These are phyloP conservation scores for Dermatophagoides farinae DNA, from an alignment of 1,140 invertebrate species.

Conservation along the genomic window DNA sequence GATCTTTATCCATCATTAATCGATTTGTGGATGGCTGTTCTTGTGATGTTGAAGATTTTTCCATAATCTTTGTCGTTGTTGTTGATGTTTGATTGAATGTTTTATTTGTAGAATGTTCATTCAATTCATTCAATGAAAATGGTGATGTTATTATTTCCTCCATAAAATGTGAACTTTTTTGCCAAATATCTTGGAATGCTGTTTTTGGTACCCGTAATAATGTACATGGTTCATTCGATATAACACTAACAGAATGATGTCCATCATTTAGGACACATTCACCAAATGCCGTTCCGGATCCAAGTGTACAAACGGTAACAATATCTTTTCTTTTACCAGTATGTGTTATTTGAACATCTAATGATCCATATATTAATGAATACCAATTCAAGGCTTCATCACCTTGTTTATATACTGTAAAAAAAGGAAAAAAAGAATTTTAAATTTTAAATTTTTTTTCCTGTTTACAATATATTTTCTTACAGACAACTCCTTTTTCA, in stretches of 20 bases:
- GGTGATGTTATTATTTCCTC: slow-evolving; percentile 20
- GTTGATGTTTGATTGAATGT: not conserved
- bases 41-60: not conserved
- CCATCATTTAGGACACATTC: slow-evolving; percentile 48
- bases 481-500: slow-evolving; percentile 53
- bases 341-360: slow-evolving; percentile 40
- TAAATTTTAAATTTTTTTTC: not conserved
- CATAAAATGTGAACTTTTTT: slow-evolving; percentile 20
- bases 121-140: not conserved
- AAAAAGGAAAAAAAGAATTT: not conserved
- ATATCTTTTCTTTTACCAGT: slow-evolving; percentile 34
- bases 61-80: too few relatives aligned
- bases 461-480: slow-evolving; percentile 23
- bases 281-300: slow-evolving; percentile 52
- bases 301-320: slow-evolving; percentile 42
- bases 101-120: not conserved
- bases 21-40: not conserved
- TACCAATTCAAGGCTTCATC: slow-evolving; percentile 57
- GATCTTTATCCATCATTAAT: not conserved
- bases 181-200: slow-evolving; percentile 46
- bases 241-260: slow-evolving; percentile 46
- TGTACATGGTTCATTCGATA: slow-evolving; percentile 49
- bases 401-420: slow-evolving; percentile 51
- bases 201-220: slow-evolving; percentile 47
- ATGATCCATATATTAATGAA: slow-evolving; percentile 43